Evolutionary conservation across 2,797 vertebrate genomes (phyloP).

Genomic region (Diplodus sargus): DNA sequence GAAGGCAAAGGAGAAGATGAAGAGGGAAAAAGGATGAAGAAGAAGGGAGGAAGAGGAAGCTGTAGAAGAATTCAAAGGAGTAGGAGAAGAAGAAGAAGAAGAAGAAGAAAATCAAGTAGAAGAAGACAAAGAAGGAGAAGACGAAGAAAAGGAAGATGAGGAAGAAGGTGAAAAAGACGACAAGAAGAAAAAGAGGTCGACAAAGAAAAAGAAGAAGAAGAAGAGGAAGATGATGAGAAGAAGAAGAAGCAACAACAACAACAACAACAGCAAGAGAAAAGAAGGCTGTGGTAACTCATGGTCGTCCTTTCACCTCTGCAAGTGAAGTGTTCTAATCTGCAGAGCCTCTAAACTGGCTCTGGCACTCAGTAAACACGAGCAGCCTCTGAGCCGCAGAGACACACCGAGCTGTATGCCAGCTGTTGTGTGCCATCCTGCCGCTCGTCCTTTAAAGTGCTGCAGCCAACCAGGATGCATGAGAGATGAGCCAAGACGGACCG

Average conservation of each 20-base stretch:
- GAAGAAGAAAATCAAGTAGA: too few relatives aligned
- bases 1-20: too few relatives aligned
- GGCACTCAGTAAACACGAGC: slow-evolving; percentile 62
- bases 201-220: too few relatives aligned
- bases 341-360: slow-evolving; percentile 53
- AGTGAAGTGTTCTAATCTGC: slow-evolving; percentile 52
- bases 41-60: too few relatives aligned
- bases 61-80: too few relatives aligned
- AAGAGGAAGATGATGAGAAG: too few relatives aligned
- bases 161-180: too few relatives aligned
- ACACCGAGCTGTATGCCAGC: slow-evolving; percentile 68
- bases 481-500: slow-evolving; percentile 51
- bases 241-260: background rate
- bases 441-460: slow-evolving; percentile 66
- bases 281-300: background rate
- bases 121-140: too few relatives aligned
- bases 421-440: slow-evolving; percentile 65
- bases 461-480: slow-evolving; percentile 49
- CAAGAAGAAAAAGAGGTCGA: too few relatives aligned
- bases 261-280: background rate
- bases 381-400: slow-evolving; percentile 52
- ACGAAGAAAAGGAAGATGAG: too few relatives aligned
- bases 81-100: too few relatives aligned
- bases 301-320: slow-evolving; percentile 47
- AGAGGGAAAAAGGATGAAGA: too few relatives aligned